A percentile compares a stretch with the other conserved stretches of the same genome.
phyloP scores from a whole-genome alignment of 2,888 invertebrate genomes.

The Drosophila gaucha region DNA sequence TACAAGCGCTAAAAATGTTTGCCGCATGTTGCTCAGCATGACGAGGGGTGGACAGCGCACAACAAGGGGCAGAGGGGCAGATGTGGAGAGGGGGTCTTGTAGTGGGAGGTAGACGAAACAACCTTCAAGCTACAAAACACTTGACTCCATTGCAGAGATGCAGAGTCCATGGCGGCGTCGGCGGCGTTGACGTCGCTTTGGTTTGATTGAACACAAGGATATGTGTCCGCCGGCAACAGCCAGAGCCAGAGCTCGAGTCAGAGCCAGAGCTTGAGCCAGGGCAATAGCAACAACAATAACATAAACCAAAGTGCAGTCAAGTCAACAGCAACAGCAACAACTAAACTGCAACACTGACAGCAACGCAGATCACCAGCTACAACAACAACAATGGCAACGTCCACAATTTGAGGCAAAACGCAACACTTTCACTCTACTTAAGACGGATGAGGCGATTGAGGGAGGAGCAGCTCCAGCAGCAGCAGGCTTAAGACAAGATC shows the following conservation, averaged over 20 bases:
- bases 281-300: constrained; percentile 42
- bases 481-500: constrained; percentile 59
- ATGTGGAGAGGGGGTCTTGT: constrained; percentile 12
- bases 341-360: constrained; percentile 41
- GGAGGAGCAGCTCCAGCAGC: constrained; percentile 46
- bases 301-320: constrained; percentile 63
- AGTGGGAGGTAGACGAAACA: constrained; percentile 74
- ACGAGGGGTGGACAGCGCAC: constrained; percentile 17
- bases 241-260: constrained; percentile 17
- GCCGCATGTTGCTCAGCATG: constrained; percentile 68
- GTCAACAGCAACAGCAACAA: constrained; percentile 39
- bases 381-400: constrained; percentile 47
- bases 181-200: constrained; percentile 60
- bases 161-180: constrained; percentile 25
- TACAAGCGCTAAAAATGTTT: constrained; percentile 80
- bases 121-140: constrained; percentile 79
- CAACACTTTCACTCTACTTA: constrained; percentile 80
- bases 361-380: constrained; percentile 48
- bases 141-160: constrained; percentile 54
- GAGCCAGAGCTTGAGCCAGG: constrained; percentile 8
- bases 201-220: constrained; percentile 71
- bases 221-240: constrained; percentile 58
- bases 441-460: constrained; percentile 68
- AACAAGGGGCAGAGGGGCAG: neutral
- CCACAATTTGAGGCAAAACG: constrained; percentile 71